phyloP scores from a whole-genome alignment of 2,888 invertebrate genomes.

The Polylopha cassiicola region DNA sequence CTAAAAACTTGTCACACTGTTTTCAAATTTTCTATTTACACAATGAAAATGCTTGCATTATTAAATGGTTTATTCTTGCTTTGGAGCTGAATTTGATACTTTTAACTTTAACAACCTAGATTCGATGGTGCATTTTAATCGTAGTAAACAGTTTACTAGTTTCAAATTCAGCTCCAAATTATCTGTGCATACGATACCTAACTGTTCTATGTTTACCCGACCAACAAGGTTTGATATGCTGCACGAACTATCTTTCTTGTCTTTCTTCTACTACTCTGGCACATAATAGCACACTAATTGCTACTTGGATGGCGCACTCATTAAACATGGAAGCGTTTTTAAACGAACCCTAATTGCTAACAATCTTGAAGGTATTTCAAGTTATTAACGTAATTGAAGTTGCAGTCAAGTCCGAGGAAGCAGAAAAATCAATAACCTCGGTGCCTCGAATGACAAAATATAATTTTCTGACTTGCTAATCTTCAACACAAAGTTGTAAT shows the following conservation, averaged over 20 bases:
- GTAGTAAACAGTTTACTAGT: too few species aligned
- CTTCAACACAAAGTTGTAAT: slow-evolving; percentile 9
- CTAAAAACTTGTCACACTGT: slow-evolving; percentile 42
- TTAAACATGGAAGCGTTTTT: neutral
- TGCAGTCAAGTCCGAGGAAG: slow-evolving; percentile 2
- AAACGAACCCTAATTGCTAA: neutral
- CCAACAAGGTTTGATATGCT: slow-evolving; percentile 65
- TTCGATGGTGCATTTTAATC: neutral
- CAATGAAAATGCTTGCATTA: slow-evolving; percentile 59
- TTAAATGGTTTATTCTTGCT: slow-evolving; percentile 49
- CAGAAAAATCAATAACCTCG: slow-evolving; percentile 8
- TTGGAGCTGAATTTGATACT: slow-evolving; percentile 39
- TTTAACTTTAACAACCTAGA: neutral
- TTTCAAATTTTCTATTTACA: slow-evolving; percentile 49
- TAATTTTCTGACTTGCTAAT: slow-evolving; percentile 6
- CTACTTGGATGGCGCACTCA: slow-evolving; percentile 42
- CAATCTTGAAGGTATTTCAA: slow-evolving; percentile 2
- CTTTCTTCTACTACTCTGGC: slow-evolving; percentile 43
- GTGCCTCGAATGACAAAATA: slow-evolving; percentile 4
- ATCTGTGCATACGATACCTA: slow-evolving; percentile 45
- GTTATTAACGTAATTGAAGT: slow-evolving; percentile 8
- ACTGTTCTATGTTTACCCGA: slow-evolving; percentile 62
- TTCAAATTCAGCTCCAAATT: slow-evolving; percentile 40
- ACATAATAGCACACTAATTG: slow-evolving; percentile 41
- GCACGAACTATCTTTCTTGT: slow-evolving; percentile 56